A percentile compares a stretch with the other conserved stretches of the same genome.
phyloP scores from a whole-genome alignment of 2,888 invertebrate species.

The Pantelozetes paolii region DNA sequence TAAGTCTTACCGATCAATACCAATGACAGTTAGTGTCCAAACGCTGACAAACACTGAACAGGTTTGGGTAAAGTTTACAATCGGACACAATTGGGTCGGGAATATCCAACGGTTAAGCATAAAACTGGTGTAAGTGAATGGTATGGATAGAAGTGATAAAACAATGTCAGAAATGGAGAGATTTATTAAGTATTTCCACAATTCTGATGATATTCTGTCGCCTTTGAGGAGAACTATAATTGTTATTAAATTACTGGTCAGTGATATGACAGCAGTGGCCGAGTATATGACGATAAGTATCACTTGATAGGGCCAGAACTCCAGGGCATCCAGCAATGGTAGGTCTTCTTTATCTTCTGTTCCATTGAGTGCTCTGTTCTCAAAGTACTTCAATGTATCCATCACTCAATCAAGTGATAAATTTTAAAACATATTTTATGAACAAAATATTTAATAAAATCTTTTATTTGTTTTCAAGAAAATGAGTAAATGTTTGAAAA shows the following conservation, averaged over 20 bases:
- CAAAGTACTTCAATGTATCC: no score
- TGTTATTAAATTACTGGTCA: conserved; percentile 55
- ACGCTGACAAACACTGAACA: conserved; percentile 54
- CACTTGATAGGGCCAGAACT: conserved; percentile 39
- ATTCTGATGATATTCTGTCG: conserved; percentile 50
- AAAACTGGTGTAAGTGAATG: conserved; percentile 63
- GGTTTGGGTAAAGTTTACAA: conserved; percentile 55
- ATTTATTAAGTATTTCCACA: conserved; percentile 64
- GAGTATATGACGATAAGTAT: conserved; percentile 51
- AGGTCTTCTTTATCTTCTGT: background rate
- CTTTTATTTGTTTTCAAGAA: background rate
- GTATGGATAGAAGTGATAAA: conserved; percentile 82
- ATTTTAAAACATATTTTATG: background rate
- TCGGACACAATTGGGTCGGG: conserved; percentile 54
- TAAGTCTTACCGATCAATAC: conserved; percentile 54
- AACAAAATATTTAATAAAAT: background rate
- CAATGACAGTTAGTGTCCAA: conserved; percentile 55
- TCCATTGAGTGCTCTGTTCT: background rate
- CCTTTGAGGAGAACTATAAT: conserved; percentile 55
- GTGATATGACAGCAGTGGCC: conserved; percentile 53
- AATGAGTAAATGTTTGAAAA: no score
- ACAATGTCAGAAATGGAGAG: conserved; percentile 81
- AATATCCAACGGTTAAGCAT: conserved; percentile 54
- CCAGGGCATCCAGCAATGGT: conserved; percentile 7
- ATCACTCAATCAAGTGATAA: no score